Conservation (phyloP, 2,113 vertebrate genomes). For the Platysteira castanea region DNA sequence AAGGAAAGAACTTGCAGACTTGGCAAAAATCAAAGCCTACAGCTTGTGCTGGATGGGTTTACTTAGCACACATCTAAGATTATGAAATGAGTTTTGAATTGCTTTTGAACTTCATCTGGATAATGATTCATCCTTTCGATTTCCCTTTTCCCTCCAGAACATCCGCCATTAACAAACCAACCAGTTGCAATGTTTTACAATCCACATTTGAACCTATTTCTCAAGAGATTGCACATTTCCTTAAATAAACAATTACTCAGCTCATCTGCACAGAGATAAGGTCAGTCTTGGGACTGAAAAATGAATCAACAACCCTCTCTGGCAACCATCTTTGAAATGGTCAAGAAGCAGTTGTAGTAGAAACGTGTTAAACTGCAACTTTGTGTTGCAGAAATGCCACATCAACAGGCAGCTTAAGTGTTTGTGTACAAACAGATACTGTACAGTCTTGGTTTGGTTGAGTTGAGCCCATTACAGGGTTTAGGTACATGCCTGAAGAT, state of each 20-base stretch:
- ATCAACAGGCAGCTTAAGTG: not conserved
- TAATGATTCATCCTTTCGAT: not conserved
- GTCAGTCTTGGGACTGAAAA: not conserved
- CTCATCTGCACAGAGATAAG: not conserved
- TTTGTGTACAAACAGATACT: not conserved
- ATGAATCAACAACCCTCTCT: not conserved
- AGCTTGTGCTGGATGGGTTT: not conserved
- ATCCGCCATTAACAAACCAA: not conserved
- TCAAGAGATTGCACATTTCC: not conserved
- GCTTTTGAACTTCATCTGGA: constrained; percentile 14
- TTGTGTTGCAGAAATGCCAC: not conserved
- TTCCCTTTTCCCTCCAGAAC: constrained; percentile 5
- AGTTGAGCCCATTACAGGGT: not conserved
- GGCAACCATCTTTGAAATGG: not conserved
- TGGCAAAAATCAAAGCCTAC: not conserved
- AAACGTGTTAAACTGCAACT: not conserved
- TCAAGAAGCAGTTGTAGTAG: not conserved
- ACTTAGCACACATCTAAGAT: not conserved
- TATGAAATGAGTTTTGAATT: constrained; percentile 36
- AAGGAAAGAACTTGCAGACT: not conserved
- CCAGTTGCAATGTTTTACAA: not conserved
- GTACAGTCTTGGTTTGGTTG: not conserved
- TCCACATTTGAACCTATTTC: not conserved
- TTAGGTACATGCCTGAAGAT: not conserved
- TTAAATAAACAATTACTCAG: not conserved